Conservation (phyloP, 1,140 invertebrate genomes). For the Teleopsis dalmanni region DNA sequence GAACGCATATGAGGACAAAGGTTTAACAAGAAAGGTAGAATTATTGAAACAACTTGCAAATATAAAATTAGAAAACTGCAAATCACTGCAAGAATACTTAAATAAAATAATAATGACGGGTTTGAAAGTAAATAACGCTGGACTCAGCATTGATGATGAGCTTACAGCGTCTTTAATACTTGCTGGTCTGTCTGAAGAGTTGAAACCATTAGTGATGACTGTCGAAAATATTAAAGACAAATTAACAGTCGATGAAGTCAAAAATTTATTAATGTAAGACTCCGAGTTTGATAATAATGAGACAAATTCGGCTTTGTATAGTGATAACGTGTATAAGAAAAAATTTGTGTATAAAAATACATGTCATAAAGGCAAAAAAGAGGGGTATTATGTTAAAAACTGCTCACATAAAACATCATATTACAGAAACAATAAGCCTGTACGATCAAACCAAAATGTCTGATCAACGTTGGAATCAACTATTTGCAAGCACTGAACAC, state of each 20-base stretch:
- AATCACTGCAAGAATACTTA: conserved; percentile 5
- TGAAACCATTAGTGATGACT: conserved; percentile 7
- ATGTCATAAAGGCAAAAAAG: no score
- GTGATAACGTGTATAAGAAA: no score
- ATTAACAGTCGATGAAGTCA: conserved; percentile 27
- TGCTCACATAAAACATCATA: no score
- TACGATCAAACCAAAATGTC: no score
- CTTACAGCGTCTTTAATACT: conserved; percentile 11
- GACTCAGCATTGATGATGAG: conserved; percentile 9
- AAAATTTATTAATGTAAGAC: conserved; percentile 35
- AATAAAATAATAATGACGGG: conserved; percentile 8
- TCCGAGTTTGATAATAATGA: conserved; percentile 20
- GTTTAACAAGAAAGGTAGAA: conserved; percentile 12
- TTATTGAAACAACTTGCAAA: conserved; percentile 13
- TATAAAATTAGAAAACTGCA: conserved; percentile 8
- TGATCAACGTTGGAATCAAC: no score
- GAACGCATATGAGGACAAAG: conserved; percentile 10
- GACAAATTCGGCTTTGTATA: no score
- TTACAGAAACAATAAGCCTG: no score
- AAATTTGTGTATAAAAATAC: no score
- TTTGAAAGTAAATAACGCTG: conserved; percentile 12
- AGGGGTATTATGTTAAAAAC: no score
- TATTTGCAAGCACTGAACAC: no score
- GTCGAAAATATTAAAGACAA: conserved; percentile 20
- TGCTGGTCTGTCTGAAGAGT: conserved; percentile 8